Base-by-base conservation (phyloP, 2,113 vertebrate genomes). In the Thamnaconus septentrionalis region DNA sequence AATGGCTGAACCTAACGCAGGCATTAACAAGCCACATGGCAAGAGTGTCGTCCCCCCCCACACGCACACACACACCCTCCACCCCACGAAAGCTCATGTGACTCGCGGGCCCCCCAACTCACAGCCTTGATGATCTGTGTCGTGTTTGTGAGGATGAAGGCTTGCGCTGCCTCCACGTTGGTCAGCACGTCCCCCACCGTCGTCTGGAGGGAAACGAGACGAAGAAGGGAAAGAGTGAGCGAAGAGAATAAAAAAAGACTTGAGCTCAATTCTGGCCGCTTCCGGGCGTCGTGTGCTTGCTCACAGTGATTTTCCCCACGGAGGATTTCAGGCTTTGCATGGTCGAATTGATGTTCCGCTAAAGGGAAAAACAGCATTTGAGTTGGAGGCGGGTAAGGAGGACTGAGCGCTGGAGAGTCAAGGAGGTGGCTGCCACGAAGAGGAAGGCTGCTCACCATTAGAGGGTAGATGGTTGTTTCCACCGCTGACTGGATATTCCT, bases 71-170 rank as follows among this genome's bases (percentile, higher is more conserved):
- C 64, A 60, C 73, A 75, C 56, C 76, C 73, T 41, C 49, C 64
- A 82, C 79, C 72, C 60, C 67, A 54, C 51, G 45, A 47, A 0
- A 8, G 10, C 78, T 79, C 79, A 83, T 82, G 82, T 82, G 73
- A 86, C 76, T 66, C 12, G 0, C 59, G 61, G 50, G 61, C 70
- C 49, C 79, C 49, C 79, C 4, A 9, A 86, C 94, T 94, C 85
- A 95, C 94, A 0, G 78, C 87, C 83, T 90, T 88, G 65, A 93
- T 68, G 54, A 93, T 89, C 58, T 73, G 78, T 46, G 78, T 52
- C 0, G 4, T 71, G 46, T 91, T 88, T 66, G 42, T 77, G 64
- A 87, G 69, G 64, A 94, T 81, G 72, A 93, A 87, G 58, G 77
- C 74, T 86, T 93, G 84, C 42, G 91, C 88, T 44, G 56, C 1